Percentiles rank a stretch among this genome's conserved stretches.
Evolutionary conservation across 2,888 invertebrate genomes (phyloP).

Genomic region (Pachydiplax longipennis): DNA sequence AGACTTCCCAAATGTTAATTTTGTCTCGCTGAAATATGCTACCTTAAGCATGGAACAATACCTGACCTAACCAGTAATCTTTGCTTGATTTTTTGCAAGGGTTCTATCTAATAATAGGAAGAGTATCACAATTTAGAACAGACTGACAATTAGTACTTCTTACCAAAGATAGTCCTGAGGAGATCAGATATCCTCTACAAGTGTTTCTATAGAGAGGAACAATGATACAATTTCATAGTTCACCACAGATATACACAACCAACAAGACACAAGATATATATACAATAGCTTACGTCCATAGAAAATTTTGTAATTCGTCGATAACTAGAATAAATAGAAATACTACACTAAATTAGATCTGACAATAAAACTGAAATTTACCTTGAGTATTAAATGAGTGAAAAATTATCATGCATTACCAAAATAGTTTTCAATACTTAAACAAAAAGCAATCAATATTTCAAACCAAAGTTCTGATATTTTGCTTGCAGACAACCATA

Average conservation of each 20-base stretch:
- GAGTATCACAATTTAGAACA: constrained; percentile 36
- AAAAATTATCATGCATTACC: background rate
- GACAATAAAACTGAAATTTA: background rate
- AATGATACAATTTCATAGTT: constrained; percentile 1
- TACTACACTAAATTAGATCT: background rate
- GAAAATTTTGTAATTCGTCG: background rate
- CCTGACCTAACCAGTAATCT: background rate
- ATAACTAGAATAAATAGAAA: background rate
- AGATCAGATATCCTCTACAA: constrained; percentile 4
- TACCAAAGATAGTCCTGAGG: constrained; percentile 5
- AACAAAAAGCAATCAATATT: no score
- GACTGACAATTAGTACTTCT: constrained; percentile 4
- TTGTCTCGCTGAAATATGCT: background rate
- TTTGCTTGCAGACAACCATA: no score
- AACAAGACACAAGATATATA: constrained; percentile 21
- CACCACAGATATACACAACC: constrained; percentile 36
- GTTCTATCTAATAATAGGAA: constrained; percentile 1
- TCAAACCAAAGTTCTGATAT: no score
- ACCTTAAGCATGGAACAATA: constrained; percentile 2
- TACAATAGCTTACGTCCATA: background rate
- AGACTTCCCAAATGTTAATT: background rate
- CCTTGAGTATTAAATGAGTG: background rate
- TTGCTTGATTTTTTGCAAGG: background rate
- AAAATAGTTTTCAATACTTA: no score
- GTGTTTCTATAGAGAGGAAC: constrained; percentile 13